Evolutionary conservation across 2,113 vertebrate genomes (phyloP).

Genomic region (Neogobius melanostomus): DNA sequence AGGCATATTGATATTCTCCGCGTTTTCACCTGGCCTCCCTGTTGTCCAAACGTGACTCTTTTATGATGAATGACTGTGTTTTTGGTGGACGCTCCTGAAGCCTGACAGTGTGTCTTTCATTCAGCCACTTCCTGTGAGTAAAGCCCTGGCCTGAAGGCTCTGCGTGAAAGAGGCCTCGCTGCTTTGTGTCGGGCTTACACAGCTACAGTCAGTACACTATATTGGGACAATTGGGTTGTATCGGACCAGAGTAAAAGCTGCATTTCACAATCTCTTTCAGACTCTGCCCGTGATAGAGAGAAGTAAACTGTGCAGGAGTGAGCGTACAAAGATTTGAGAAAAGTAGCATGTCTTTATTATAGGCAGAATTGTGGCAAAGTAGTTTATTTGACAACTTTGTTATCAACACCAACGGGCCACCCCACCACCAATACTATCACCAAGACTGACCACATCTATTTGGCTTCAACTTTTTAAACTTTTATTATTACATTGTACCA

Average conservation of each 20-base stretch:
- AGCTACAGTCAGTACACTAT: not conserved
- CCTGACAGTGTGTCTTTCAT: conserved; percentile 27
- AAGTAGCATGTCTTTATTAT: not conserved
- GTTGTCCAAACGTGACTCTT: not conserved
- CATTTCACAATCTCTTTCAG: not conserved
- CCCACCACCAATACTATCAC: not conserved
- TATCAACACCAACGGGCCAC: not conserved
- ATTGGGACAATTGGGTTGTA: not conserved
- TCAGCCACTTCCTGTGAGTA: conserved; percentile 42
- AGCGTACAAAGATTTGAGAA: not conserved
- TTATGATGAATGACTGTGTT: not conserved
- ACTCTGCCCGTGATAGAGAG: not conserved
- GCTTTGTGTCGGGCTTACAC: not conserved
- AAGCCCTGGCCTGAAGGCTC: conserved; percentile 14
- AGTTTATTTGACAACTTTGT: not conserved
- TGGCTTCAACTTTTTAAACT: too few relatives aligned
- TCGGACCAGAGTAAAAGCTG: not conserved
- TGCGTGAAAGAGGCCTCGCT: conserved; percentile 1
- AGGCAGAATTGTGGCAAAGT: not conserved
- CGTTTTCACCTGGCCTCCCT: not conserved
- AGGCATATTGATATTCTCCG: not conserved
- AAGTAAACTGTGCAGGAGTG: not conserved
- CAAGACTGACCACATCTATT: not conserved
- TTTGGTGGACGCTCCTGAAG: conserved; percentile 16
- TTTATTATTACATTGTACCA: too few relatives aligned